Base-by-base conservation (phyloP, 2,113 vertebrate genomes). In the Eclectus roratus region DNA sequence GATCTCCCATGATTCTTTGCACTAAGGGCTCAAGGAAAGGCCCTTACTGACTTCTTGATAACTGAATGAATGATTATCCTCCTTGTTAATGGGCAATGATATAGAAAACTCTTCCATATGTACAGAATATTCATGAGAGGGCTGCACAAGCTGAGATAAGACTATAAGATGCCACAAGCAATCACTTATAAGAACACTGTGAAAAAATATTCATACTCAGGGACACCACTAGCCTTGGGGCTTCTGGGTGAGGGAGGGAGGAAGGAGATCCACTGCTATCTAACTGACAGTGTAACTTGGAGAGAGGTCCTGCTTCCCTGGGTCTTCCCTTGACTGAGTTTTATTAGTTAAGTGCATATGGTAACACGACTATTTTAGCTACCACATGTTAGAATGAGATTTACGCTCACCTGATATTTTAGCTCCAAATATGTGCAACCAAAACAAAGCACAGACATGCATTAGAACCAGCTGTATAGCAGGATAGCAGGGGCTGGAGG, bases 111-210 rank as follows among this genome's bases (percentile, higher is more conserved):
- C 97, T 98, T 98, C 98, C 98, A 98, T 98, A 98, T 98, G 98
- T 98, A 98, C 98, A 97, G 99, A 99, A 99, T 99, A 99, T 99
- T 99, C 99, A 99, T 99, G 99, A 99, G 98, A 98, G 98, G 98
- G 99, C 99, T 99, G 99, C 98, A 97, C 97, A 96, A 97, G 98
- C 98, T 81, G 95, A 99, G 99, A 99, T 99, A 99, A 99, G 99
- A 96, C 94, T 93, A 97, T 94, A 93, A 98, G 98, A 98, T 98
- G 98, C 97, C 96, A 97, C 98, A 91, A 98, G 97, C 96, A 97
- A 98, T 98, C 95, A 93, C 97, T 97, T 97, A 96, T 53, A 96
- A 96, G 97, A 97, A 76, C 93, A 95, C 79, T 91, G 94, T 20
- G 78, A 71, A 9, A 85, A 96, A 95, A 95, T 88, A 95, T 93